Conservation (phyloP, 2,797 vertebrate genomes). For the Pantherophis alleghaniensis region DNA sequence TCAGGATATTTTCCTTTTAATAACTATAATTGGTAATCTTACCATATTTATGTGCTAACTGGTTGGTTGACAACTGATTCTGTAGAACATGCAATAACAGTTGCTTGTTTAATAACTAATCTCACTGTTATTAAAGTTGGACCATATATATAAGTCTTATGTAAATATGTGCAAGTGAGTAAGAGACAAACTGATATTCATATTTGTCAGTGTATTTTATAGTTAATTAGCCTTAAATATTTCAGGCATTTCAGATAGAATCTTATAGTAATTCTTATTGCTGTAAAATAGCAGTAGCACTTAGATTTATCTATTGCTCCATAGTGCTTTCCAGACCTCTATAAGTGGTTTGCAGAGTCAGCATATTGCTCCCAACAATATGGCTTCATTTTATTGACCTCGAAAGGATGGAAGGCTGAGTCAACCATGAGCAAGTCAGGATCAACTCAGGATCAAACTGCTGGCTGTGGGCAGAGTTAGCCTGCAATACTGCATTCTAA, state of each 20-base stretch:
- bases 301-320: too few species aligned
- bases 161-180: slow-evolving; percentile 44
- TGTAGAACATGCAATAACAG: slow-evolving; percentile 57
- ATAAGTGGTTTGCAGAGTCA: neutral
- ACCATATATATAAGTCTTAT: slow-evolving; percentile 61
- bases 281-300: slow-evolving; percentile 43
- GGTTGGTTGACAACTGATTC: slow-evolving; percentile 44
- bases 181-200: slow-evolving; percentile 39
- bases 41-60: slow-evolving; percentile 34
- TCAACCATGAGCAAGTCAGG: neutral
- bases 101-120: slow-evolving; percentile 59
- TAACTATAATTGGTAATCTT: slow-evolving; percentile 21
- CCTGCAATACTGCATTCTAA: neutral
- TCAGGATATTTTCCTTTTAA: slow-evolving; percentile 20
- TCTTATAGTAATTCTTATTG: slow-evolving; percentile 48
- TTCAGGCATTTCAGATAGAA: slow-evolving; percentile 59
- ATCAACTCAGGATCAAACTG: neutral
- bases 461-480: neutral
- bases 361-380: neutral
- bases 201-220: slow-evolving; percentile 62
- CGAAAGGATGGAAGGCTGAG: neutral
- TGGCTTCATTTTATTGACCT: neutral
- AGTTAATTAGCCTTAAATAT: slow-evolving; percentile 65
- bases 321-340: neutral
- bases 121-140: slow-evolving; percentile 64